These are phyloP conservation scores for Ceratina australensis DNA, from an alignment of 1,140 invertebrate genomes.

Conservation along the genomic window DNA sequence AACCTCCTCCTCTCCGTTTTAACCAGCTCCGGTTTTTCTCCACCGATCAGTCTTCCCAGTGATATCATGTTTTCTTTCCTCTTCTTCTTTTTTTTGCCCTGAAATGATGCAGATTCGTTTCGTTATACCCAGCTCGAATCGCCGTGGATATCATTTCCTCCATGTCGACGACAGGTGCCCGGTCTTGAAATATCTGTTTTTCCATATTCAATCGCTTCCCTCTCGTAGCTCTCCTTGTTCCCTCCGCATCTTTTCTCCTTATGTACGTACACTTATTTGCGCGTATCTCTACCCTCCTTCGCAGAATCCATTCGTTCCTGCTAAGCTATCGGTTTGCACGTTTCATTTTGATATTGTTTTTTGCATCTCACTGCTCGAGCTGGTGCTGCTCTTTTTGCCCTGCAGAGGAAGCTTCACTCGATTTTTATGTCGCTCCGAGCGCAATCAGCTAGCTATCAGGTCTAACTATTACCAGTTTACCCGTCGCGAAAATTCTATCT, in stretches of 20 bases:
- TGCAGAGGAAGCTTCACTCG: background rate
- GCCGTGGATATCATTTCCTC: conserved; percentile 59
- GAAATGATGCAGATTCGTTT: conserved; percentile 46
- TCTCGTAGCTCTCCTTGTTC: no score
- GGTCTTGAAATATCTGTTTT: conserved; percentile 58
- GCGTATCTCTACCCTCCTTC: no score
- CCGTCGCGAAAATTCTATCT: background rate
- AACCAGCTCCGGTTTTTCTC: background rate
- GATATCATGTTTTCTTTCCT: background rate
- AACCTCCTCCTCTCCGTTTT: background rate
- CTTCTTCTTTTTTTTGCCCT: conserved; percentile 3
- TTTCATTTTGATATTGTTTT: conserved; percentile 20
- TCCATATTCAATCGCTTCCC: conserved; percentile 50
- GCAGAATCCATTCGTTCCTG: background rate
- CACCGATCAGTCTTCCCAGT: background rate
- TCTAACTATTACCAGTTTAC: background rate
- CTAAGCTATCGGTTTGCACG: conserved; percentile 14
- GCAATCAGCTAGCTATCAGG: background rate
- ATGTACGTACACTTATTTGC: no score
- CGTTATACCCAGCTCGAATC: conserved; percentile 52
- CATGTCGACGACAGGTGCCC: conserved; percentile 58
- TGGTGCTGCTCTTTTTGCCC: background rate
- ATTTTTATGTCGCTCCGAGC: background rate
- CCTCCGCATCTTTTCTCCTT: background rate
- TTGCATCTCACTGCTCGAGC: conserved; percentile 7